Evolutionary conservation across 2,113 vertebrate genomes (phyloP).

Genomic region (Eubucco bourcierii): DNA sequence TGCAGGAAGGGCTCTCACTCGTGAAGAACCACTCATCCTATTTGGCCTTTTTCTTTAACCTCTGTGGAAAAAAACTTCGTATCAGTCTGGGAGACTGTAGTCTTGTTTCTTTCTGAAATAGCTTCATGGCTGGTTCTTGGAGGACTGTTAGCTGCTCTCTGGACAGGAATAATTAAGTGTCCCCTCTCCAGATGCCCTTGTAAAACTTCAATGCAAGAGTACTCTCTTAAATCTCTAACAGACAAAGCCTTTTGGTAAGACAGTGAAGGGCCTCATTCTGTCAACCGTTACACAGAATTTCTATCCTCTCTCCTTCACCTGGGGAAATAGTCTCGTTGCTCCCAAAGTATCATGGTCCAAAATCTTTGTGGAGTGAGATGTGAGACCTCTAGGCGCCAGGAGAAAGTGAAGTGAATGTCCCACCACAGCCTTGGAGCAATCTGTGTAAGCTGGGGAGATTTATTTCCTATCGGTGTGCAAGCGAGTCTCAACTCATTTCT

Average conservation of each 20-base stretch:
- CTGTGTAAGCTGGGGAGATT: neutral
- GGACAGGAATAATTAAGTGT: too few species aligned
- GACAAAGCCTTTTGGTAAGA: too few species aligned
- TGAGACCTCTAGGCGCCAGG: neutral
- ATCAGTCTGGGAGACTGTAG: neutral
- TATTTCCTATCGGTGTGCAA: neutral
- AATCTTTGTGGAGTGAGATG: rapidly evolving
- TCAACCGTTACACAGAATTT: neutral
- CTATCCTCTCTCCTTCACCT: neutral
- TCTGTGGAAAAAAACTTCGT: neutral
- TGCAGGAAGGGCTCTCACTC: neutral
- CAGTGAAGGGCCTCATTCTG: neutral
- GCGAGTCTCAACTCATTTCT: neutral
- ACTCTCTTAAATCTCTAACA: too few species aligned
- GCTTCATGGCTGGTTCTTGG: neutral
- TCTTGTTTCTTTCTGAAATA: neutral
- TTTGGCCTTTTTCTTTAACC: neutral
- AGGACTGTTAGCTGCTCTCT: too few species aligned
- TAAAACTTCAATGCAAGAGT: too few species aligned
- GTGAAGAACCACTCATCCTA: neutral
- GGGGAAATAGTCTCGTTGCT: neutral
- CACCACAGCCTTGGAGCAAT: neutral
- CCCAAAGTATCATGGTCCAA: rapidly evolving
- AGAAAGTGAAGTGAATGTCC: neutral
- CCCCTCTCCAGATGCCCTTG: too few species aligned